phyloP scores from a whole-genome alignment of 2,113 vertebrate species.

The Carollia perspicillata region DNA sequence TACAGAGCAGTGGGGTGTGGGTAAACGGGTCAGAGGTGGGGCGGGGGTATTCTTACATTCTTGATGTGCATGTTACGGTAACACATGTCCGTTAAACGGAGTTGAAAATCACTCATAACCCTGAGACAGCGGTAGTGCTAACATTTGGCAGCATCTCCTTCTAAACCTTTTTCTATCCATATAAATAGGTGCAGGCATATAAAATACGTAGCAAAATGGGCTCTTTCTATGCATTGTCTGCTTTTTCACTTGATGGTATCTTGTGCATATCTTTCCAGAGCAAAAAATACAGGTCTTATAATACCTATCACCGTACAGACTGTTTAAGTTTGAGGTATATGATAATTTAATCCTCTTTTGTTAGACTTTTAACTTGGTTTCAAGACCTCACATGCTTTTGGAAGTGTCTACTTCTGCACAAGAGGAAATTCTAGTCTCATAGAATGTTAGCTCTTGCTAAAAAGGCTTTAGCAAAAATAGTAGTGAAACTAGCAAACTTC shows the following conservation, averaged over 20 bases:
- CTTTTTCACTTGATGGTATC: background rate
- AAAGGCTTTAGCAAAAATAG: slow-evolving; percentile 26
- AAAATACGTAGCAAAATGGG: background rate
- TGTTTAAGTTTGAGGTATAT: background rate
- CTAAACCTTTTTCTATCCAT: background rate
- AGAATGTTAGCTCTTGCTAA: slow-evolving; percentile 6
- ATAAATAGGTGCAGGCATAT: background rate
- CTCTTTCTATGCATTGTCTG: background rate
- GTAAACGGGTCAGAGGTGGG: background rate
- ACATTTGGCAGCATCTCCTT: background rate
- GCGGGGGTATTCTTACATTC: background rate
- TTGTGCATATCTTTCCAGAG: background rate
- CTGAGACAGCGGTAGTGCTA: background rate
- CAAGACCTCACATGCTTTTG: background rate
- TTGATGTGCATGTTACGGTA: background rate
- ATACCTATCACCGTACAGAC: background rate
- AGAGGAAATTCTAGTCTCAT: background rate
- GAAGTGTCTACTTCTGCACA: background rate
- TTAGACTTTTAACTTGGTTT: background rate
- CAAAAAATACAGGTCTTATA: background rate
- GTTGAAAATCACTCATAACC: background rate
- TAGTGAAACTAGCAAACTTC: background rate
- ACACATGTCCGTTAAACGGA: background rate
- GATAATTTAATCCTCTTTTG: background rate
- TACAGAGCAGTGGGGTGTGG: background rate